These are phyloP conservation scores for Limenitis camilla DNA, from an alignment of 2,888 invertebrate genomes.

Conservation along the genomic window DNA sequence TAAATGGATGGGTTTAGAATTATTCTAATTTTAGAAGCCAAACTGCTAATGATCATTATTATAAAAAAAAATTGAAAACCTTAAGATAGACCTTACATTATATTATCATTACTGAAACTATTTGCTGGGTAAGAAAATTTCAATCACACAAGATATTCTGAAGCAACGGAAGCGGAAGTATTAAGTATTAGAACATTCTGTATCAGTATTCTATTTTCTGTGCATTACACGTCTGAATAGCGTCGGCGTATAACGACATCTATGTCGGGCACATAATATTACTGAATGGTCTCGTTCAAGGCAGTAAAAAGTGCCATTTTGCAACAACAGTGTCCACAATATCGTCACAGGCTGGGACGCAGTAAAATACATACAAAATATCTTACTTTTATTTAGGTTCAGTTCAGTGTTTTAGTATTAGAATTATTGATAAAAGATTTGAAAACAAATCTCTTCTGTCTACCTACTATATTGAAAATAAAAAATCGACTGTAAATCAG, in stretches of 20 bases:
- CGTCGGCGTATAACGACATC: conserved; percentile 25
- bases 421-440: conserved; percentile 27
- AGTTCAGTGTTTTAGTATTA: conserved; percentile 57
- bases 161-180: conserved; percentile 10
- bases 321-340: conserved; percentile 63
- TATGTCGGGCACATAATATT: conserved; percentile 32
- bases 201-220: conserved; percentile 18
- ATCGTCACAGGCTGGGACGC: conserved; percentile 65
- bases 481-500: too few species aligned
- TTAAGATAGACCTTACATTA: too few species aligned
- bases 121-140: too few species aligned
- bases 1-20: too few species aligned
- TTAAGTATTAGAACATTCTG: conserved; percentile 15
- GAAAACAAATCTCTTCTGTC: too few species aligned
- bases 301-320: conserved; percentile 66
- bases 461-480: too few species aligned
- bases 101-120: too few species aligned
- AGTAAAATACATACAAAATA: conserved; percentile 72
- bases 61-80: too few species aligned
- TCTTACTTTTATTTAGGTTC: conserved; percentile 56
- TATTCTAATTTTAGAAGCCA: too few species aligned
- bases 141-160: not conserved
- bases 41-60: too few species aligned
- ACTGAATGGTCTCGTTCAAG: conserved; percentile 48
- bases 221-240: conserved; percentile 19